A percentile compares a stretch with the other conserved stretches of the same genome.
Conservation (phyloP, 2,888 invertebrate genomes). For the Mactromeris polynyma region DNA sequence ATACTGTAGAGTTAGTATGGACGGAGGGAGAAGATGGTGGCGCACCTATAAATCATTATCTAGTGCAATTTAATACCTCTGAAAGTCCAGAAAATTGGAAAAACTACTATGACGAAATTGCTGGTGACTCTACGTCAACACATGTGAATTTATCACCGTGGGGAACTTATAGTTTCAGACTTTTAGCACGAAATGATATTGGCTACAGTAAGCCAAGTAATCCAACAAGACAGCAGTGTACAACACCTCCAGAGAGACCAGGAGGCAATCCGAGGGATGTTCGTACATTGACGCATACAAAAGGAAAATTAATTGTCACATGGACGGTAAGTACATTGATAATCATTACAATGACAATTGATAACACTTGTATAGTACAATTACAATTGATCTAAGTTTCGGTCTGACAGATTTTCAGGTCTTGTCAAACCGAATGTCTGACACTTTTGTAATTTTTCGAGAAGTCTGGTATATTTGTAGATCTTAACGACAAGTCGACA, state of each 20-base stretch:
- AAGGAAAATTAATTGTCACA: conserved; percentile 85
- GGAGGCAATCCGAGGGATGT: conserved; percentile 86
- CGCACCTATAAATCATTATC: conserved; percentile 95
- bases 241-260: conserved; percentile 83
- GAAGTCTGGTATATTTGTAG: too few species aligned
- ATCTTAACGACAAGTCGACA: too few species aligned
- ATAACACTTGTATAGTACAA: too few species aligned
- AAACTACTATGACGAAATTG: conserved; percentile 76
- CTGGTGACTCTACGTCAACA: conserved; percentile 67
- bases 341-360: too few species aligned
- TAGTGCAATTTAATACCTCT: conserved; percentile 96
- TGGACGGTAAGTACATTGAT: conserved; percentile 86
- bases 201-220: conserved; percentile 86
- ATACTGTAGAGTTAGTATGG: conserved; percentile 89
- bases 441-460: too few species aligned
- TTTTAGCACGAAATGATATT: conserved; percentile 85
- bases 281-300: conserved; percentile 84
- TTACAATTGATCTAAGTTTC: too few species aligned
- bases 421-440: too few species aligned
- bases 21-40: conserved; percentile 96
- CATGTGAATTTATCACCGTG: conserved; percentile 83
- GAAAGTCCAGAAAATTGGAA: conserved; percentile 97
- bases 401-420: too few species aligned
- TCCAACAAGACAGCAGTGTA: conserved; percentile 80
- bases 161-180: conserved; percentile 86